Conservation (phyloP, 2,888 invertebrate species). For the Oxystoma pomonae region DNA sequence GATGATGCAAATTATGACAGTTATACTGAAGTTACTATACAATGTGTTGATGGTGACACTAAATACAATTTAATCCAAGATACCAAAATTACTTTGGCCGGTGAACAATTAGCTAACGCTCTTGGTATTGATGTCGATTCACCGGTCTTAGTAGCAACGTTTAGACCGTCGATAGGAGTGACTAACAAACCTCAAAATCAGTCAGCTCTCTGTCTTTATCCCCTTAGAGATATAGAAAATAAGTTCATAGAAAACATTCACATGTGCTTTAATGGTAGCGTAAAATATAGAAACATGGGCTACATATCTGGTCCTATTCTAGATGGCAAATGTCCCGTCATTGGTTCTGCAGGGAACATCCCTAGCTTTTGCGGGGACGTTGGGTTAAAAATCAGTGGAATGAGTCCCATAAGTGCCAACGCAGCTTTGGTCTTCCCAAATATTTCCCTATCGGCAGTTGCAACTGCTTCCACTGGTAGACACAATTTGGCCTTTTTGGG, state of each 20-base stretch:
- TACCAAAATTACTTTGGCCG: conserved; percentile 83
- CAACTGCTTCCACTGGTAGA: conserved; percentile 82
- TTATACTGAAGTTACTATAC: conserved; percentile 93
- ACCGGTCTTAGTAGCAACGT: conserved; percentile 80
- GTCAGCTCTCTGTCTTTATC: conserved; percentile 91
- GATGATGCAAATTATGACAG: conserved; percentile 94
- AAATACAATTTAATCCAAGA: conserved; percentile 90
- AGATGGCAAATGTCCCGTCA: conserved; percentile 86
- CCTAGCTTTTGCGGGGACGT: conserved; percentile 90
- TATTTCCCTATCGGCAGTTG: conserved; percentile 77
- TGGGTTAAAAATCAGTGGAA: conserved; percentile 87
- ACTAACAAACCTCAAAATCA: conserved; percentile 75
- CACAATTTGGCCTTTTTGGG: conserved; percentile 95
- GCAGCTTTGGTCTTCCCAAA: conserved; percentile 76
- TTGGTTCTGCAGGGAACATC: conserved; percentile 85
- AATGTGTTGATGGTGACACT: conserved; percentile 70
- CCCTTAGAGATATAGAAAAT: conserved; percentile 83
- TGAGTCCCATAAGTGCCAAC: conserved; percentile 74
- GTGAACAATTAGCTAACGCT: conserved; percentile 76
- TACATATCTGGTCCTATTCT: conserved; percentile 88
- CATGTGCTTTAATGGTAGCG: conserved; percentile 94
- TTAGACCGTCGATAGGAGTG: conserved; percentile 86
- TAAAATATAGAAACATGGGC: conserved; percentile 80
- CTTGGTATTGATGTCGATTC: conserved; percentile 77
- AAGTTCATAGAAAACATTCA: conserved; percentile 96